Evolutionary conservation across 2,113 vertebrate genomes (phyloP), one percentile per base, ranked within the genome.

Genomic region (Terrapene triunguis): DNA sequence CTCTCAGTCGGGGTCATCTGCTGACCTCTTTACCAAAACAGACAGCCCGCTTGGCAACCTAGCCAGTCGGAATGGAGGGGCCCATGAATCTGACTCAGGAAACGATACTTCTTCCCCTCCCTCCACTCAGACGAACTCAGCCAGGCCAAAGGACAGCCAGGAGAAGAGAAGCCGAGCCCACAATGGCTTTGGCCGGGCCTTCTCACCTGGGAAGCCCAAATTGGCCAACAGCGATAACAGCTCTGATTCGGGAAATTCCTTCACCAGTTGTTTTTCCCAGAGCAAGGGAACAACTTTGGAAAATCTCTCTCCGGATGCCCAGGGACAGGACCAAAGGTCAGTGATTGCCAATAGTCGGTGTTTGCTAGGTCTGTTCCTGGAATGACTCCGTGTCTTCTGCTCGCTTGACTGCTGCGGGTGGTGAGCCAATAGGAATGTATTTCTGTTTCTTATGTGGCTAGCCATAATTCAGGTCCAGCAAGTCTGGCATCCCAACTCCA

Each of bases 191-290:
- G 93, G 96, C 93, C 97, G 87, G 83, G 97, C 94, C 91, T 97
- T 98, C 83, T 99, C 98, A 35, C 98, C 98, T 6, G 98, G 97
- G 95, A 99, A 98, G 96, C 97, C 98, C 50, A 98, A 98, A 97
- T 98, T 98, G 94, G 97, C 98, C 85, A 98, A 98, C 95, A 98
- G 98, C 13, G 99, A 99, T 97, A 99, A 98, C 95, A 98, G 98
- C 93, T 99, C 99, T 3, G 99, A 99, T 98, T 99, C 99, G 94
- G 99, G 99, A 95, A 99, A 99, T 97, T 99, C 99, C 85, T 98
- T 99, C 97, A 99, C 98, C 97, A 99, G 99, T 98, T 99, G 99
- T 95, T 98, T 99, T 53, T 99, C 99, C 87, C 98, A 98, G 95
- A 98, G 98, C 97, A 99, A 99, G 98, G 98, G 98, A 42, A 96